These are phyloP conservation scores for Virgularia gustaviana DNA, from an alignment of 92 coral and sea anemone species.

Conservation along the genomic window DNA sequence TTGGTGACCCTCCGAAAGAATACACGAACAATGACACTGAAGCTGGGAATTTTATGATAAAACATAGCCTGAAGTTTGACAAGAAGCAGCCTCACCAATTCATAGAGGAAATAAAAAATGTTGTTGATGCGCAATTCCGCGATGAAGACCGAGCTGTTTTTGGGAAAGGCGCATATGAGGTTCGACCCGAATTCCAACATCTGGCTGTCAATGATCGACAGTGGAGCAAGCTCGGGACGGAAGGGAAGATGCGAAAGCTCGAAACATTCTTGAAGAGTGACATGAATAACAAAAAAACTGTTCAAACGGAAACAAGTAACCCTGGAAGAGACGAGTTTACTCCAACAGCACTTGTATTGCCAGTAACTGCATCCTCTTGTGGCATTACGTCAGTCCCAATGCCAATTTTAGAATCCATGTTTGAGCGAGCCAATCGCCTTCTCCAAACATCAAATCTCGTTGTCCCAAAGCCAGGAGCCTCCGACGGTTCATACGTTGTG, in stretches of 20 bases:
- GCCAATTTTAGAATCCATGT: constrained; percentile 36
- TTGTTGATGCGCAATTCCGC: constrained; percentile 34
- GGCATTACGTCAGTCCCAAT: constrained; percentile 11
- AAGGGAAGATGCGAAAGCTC: constrained; percentile 22
- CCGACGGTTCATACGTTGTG: constrained; percentile 45
- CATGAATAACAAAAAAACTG: constrained; percentile 34
- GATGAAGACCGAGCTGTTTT: constrained; percentile 49
- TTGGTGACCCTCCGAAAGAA: constrained; percentile 37
- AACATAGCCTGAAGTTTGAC: constrained; percentile 34
- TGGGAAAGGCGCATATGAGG: constrained; percentile 43
- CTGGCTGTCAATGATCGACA: constrained; percentile 3
- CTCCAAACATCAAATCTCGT: constrained; percentile 3
- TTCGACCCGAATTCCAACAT: constrained; percentile 21
- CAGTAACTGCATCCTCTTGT: neutral
- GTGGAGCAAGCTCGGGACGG: constrained; percentile 9
- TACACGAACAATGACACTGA: constrained; percentile 41
- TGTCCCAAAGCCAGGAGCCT: constrained; percentile 47
- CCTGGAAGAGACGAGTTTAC: neutral
- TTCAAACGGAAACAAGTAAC: neutral
- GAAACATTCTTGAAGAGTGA: constrained; percentile 21
- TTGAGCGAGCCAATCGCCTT: constrained; percentile 32
- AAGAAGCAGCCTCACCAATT: constrained; percentile 43
- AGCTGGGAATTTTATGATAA: constrained; percentile 38
- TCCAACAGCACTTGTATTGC: no score
- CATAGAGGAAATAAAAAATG: constrained; percentile 24